These are phyloP conservation scores for Nothobranchius furzeri DNA, from an alignment of 2,113 vertebrate species.

Conservation along the genomic window DNA sequence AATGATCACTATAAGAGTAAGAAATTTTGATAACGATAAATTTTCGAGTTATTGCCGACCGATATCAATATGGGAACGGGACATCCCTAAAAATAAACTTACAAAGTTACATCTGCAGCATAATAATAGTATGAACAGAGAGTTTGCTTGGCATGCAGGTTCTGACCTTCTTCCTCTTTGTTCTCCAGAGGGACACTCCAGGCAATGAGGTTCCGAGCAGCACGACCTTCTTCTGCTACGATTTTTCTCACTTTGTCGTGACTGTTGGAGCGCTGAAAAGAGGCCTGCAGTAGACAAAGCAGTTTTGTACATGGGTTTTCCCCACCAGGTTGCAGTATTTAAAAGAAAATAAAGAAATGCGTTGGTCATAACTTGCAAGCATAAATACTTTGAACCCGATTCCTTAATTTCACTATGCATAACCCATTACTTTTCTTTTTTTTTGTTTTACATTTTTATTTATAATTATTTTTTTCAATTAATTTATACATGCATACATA, in stretches of 20 bases:
- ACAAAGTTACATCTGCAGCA: background rate
- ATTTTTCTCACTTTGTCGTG: constrained; percentile 98
- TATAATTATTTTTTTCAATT: too few species aligned
- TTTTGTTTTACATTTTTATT: too few species aligned
- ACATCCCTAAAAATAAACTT: background rate
- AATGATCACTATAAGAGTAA: too few species aligned
- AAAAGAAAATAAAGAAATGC: too few species aligned
- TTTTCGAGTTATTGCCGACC: too few species aligned
- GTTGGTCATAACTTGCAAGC: background rate
- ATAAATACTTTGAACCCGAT: background rate
- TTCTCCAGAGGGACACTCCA: constrained; percentile 95
- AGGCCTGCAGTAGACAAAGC: constrained; percentile 79
- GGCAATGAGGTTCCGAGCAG: constrained; percentile 94
- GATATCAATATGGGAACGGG: too few species aligned
- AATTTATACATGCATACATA: background rate
- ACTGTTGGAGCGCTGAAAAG: constrained; percentile 96
- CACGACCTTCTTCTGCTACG: constrained; percentile 95
- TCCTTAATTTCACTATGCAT: background rate
- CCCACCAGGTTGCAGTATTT: background rate
- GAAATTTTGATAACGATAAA: too few species aligned
- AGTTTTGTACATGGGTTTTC: background rate
- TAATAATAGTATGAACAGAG: background rate
- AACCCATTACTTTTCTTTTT: background rate
- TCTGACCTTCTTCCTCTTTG: constrained; percentile 94
- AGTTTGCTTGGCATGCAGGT: constrained; percentile 6